Evolutionary conservation across 1,140 invertebrate genomes (phyloP).

Genomic region (Belonocnema kinseyi): DNA sequence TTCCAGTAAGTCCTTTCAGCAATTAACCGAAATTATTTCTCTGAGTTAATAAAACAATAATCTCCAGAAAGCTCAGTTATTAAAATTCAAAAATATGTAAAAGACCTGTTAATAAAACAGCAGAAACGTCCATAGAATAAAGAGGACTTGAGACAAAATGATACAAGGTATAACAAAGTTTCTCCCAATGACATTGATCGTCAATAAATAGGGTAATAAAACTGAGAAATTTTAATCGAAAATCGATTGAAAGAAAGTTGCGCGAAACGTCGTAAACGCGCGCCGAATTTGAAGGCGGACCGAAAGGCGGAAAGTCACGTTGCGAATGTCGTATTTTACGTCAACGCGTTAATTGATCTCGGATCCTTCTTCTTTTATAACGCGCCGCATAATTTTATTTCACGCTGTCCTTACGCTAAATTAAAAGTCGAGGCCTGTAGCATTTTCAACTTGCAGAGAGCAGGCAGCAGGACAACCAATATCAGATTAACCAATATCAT

Average conservation of each 20-base stretch:
- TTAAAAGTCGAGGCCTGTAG: slow-evolving; percentile 13
- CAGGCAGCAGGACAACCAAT: background rate
- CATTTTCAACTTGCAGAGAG: background rate
- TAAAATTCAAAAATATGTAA: background rate
- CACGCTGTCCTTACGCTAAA: slow-evolving; percentile 22
- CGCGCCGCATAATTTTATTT: slow-evolving; percentile 29
- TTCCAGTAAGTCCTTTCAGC: too few relatives aligned
- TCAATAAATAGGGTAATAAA: slow-evolving; percentile 29
- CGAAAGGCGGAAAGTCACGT: slow-evolving; percentile 27
- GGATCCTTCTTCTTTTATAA: slow-evolving; percentile 30
- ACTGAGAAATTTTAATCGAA: slow-evolving; percentile 26
- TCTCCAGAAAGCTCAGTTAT: background rate
- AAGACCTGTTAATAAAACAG: background rate
- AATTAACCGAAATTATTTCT: too few relatives aligned
- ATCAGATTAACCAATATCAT: background rate
- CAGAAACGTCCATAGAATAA: background rate
- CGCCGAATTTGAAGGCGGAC: slow-evolving; percentile 10
- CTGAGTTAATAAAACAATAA: too few relatives aligned
- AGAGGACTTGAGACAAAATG: background rate
- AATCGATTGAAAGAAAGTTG: slow-evolving; percentile 29
- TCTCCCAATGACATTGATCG: slow-evolving; percentile 25
- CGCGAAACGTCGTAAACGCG: slow-evolving; percentile 15
- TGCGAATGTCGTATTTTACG: slow-evolving; percentile 23
- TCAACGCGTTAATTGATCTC: slow-evolving; percentile 26
- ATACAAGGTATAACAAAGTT: slow-evolving; percentile 24